These are phyloP conservation scores for Desoria tigrina DNA, from an alignment of 2,888 invertebrate species.

Conservation along the genomic window DNA sequence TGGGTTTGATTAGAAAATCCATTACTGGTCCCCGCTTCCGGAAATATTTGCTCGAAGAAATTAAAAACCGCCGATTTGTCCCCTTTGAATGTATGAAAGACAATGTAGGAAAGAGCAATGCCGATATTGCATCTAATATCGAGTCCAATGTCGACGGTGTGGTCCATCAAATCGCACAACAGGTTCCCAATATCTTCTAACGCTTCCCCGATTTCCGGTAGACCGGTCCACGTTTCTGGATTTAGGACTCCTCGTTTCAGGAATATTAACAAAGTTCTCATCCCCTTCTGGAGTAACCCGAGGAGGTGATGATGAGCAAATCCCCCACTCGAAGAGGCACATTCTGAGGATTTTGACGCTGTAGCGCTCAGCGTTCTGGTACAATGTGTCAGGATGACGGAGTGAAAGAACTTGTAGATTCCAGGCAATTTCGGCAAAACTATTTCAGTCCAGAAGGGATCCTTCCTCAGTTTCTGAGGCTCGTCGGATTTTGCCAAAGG, in stretches of 20 bases:
- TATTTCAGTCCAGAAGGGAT: conserved; percentile 26
- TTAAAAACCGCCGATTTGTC: background rate
- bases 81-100: background rate
- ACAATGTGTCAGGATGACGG: background rate
- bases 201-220: background rate
- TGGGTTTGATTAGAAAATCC: no score
- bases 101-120: conserved; percentile 34
- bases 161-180: background rate
- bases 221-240: background rate
- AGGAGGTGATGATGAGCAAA: conserved; percentile 34
- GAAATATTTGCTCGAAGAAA: conserved; percentile 8
- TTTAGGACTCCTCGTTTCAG: conserved; percentile 28
- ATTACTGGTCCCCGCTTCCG: background rate
- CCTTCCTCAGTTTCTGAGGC: background rate
- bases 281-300: conserved; percentile 29
- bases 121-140: conserved; percentile 48
- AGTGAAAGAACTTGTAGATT: conserved; percentile 22
- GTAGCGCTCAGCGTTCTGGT: background rate
- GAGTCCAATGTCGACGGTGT: conserved; percentile 36
- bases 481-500: background rate
- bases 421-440: conserved; percentile 22
- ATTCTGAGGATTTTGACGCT: background rate
- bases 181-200: conserved; percentile 12
- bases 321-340: conserved; percentile 13
- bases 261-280: conserved; percentile 24